Conservation (phyloP, 2,797 vertebrate species). For the Carapus acus region DNA sequence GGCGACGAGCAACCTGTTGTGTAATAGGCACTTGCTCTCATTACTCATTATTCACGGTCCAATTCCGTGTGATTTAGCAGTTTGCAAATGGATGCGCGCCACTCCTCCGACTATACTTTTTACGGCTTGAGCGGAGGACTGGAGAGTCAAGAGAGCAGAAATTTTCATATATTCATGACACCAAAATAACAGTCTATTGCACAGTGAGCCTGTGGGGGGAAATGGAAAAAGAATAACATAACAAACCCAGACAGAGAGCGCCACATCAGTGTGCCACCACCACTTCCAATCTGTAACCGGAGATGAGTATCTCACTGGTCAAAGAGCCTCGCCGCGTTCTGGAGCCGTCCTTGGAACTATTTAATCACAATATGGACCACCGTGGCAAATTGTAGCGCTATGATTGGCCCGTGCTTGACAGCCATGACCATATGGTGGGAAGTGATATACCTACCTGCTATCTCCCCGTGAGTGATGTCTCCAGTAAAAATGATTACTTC, state of each 20-base stretch:
- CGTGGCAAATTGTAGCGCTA: slow-evolving; percentile 72
- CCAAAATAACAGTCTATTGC: slow-evolving; percentile 54
- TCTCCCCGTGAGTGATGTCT: slow-evolving; percentile 74
- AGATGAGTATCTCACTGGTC: slow-evolving; percentile 75
- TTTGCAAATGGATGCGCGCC: slow-evolving; percentile 45
- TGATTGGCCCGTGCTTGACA: slow-evolving; percentile 72
- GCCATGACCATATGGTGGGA: slow-evolving; percentile 75
- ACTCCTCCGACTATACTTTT: slow-evolving; percentile 48
- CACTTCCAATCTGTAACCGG: slow-evolving; percentile 70
- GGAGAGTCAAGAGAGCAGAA: slow-evolving; percentile 53
- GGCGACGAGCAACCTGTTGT: slow-evolving; percentile 27
- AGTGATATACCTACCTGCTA: slow-evolving; percentile 79
- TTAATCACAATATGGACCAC: slow-evolving; percentile 76
- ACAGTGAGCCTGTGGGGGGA: slow-evolving; percentile 46
- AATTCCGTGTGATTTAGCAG: slow-evolving; percentile 49
- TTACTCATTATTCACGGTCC: slow-evolving; percentile 42
- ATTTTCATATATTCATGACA: slow-evolving; percentile 62
- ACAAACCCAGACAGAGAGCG: slow-evolving; percentile 60
- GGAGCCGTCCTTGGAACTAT: slow-evolving; percentile 71
- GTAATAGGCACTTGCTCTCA: slow-evolving; percentile 32
- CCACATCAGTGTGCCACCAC: slow-evolving; percentile 54
- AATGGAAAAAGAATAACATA: slow-evolving; percentile 61
- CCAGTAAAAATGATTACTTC: slow-evolving; percentile 79
- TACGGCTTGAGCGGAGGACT: slow-evolving; percentile 51
- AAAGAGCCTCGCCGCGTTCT: slow-evolving; percentile 69